Evolutionary conservation across 2,888 invertebrate species (phyloP), one percentile per base, ranked within the genome.

Genomic region (Portevinia maculata): DNA sequence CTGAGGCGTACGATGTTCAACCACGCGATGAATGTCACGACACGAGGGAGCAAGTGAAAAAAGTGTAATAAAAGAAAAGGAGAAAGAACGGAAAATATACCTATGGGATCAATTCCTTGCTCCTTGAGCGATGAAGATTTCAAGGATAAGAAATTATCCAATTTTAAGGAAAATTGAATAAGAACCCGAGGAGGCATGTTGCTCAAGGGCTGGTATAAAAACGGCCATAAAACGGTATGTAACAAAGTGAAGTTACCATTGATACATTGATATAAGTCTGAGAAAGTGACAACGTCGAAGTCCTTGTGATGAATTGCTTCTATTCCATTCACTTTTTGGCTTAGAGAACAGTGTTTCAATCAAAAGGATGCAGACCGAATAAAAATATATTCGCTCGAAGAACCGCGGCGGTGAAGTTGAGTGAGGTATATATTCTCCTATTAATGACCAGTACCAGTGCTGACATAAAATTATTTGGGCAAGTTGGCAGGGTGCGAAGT

Each of bases 11-110:
- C 76, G 11, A 67, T 83, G 83, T 67, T 83, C 83, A 83, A 76
- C 83, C 83, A 83, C 83, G 76, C 83, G 76, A 76, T 83, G 83
- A 83, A 83, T 83, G 83, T 76, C 83, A 76, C 60, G 15, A 60
- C 83, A 76, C 60, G 15, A 60, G 71, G 34, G 48, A 76, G 57
- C 48, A 57, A 69, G 37, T 48, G 28, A 39, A 39, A 32, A 41
- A 34, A 19, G 15, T 28, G 11, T n/a, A 30, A 39, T 8, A n/a
- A 44, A 48, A 39, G 17, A 8, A 15, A 19, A 32, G 19, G 17
- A 55, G 15, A 17, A 57, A 52, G 13, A 15, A 70, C 6, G 55
- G 19, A 52, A 53, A 50, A 37, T 37, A 60, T 76, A 73, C 83
- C 70, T 76, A 50, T 37, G 62, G 71, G 71, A 60, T 46, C 48